Evolutionary conservation across 2,888 invertebrate genomes (phyloP), one percentile per base, ranked within the genome.

Genomic region (Athripsodes cinereus): DNA sequence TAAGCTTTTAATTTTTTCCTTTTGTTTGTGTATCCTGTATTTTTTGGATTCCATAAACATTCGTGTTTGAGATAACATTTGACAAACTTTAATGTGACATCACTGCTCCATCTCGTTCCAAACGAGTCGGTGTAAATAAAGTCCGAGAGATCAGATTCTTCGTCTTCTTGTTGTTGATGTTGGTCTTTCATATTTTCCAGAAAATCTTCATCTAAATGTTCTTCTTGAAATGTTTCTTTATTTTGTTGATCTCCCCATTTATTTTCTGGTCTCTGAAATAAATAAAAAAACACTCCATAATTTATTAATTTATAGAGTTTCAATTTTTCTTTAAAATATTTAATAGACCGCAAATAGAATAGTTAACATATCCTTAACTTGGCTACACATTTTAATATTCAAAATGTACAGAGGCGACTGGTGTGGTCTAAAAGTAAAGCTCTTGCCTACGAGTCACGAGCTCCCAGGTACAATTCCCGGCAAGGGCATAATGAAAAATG

Each of bases 31-130:
- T 80, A 79, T 8, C 69, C 70, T 0, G 71, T 67, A 63, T 75
- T 73, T 48, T 67, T 65, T 1, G 76, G 73, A 66, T 78, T 76
- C 80, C 79, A 80, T 10, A 80, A 68, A 60, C 76, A 76, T 65
- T 79, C 78, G 58, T 78, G 72, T 61, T 74, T 74, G 53, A 77
- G 68, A 67, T 79, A 80, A 55, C 77, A 69, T 67, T 74, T 77
- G 11, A 80, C 78, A 64, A 80, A 79, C 64, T 74, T 70, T 56
- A 74, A 65, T 1, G 80, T 79, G 20, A 73, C 71, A 44, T 72
- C 67, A 68, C 79, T 78, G 63, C 73, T 71, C 79, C 79, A 80
- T 64, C 75, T 40, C 16, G 40, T 40, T 13, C 16, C 16, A 5
- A 40, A 40, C 16, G 40, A 13, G 13, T 40, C 40, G 2, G 40